Evolutionary conservation across 2,888 invertebrate genomes (phyloP).

Genomic region (Adineta ricciae): DNA sequence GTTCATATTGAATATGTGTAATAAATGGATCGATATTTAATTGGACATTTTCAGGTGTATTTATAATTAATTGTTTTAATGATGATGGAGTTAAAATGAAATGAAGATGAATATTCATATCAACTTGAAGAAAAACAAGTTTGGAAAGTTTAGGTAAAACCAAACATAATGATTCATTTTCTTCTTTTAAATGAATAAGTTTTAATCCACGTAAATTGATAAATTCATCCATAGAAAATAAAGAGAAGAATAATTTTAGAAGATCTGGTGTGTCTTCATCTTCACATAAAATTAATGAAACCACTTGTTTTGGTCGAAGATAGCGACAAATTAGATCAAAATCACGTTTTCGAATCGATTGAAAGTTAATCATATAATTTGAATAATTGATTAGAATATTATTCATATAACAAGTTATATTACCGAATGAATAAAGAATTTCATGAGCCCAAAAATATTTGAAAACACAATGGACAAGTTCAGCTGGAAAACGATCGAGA

Average conservation of each 20-base stretch:
- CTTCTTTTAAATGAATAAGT: not conserved
- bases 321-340: not conserved
- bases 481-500: not conserved
- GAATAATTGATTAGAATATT: not conserved
- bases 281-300: not conserved
- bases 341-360: not conserved
- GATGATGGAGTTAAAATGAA: not conserved
- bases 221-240: not conserved
- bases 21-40: not conserved
- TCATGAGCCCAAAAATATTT: not conserved
- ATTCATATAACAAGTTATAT: not conserved
- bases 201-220: not conserved
- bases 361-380: not conserved
- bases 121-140: not conserved
- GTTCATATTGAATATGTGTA: not conserved
- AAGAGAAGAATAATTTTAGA: not conserved
- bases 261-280: not conserved
- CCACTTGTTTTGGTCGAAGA: not conserved
- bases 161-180: not conserved
- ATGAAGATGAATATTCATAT: not conserved
- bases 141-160: not conserved
- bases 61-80: not conserved
- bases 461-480: not conserved
- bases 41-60: not conserved
- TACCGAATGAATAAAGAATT: not conserved